Percentiles rank a stretch among this genome's conserved stretches.
Evolutionary conservation across 2,797 vertebrate genomes (phyloP).

Genomic region (Tapera naevia): DNA sequence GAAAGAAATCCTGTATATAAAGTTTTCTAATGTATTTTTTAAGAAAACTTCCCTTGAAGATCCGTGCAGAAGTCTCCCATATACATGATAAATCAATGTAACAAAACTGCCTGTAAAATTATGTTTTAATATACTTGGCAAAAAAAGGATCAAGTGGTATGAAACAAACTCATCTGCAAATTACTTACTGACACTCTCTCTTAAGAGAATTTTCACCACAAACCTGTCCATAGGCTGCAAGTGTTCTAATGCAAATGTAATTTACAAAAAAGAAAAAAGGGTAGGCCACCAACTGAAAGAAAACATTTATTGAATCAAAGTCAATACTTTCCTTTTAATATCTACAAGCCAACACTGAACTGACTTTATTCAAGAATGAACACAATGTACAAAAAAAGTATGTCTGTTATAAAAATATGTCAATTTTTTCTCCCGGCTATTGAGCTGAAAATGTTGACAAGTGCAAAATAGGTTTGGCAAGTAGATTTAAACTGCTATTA

Average conservation of each 20-base stretch:
- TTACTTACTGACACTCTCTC: not conserved
- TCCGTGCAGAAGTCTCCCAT: not conserved
- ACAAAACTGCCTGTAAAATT: not conserved
- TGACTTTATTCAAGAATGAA: constrained; percentile 84
- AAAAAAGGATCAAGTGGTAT: not conserved
- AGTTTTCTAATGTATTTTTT: not conserved
- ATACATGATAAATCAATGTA: not conserved
- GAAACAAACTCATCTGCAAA: not conserved
- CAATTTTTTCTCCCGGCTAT: constrained; percentile 70
- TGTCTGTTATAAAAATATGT: constrained; percentile 84
- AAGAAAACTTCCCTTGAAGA: not conserved
- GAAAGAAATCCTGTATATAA: not conserved
- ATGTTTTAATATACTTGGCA: not conserved
- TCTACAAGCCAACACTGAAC: constrained; percentile 86
- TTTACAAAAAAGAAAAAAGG: constrained; percentile 12
- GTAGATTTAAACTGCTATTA: constrained; percentile 45
- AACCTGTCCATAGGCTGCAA: not conserved
- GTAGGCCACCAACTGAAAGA: constrained; percentile 72
- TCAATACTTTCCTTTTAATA: constrained; percentile 83
- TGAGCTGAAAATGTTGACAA: constrained; percentile 74
- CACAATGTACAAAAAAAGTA: constrained; percentile 84
- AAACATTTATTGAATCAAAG: constrained; percentile 84
- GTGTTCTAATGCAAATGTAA: not conserved
- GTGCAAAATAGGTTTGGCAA: constrained; percentile 68
- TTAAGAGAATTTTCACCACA: not conserved